Evolutionary conservation across 1,140 invertebrate species (phyloP), one percentile per base, ranked within the genome.

Genomic region (Pentalonia nigronervosa): DNA sequence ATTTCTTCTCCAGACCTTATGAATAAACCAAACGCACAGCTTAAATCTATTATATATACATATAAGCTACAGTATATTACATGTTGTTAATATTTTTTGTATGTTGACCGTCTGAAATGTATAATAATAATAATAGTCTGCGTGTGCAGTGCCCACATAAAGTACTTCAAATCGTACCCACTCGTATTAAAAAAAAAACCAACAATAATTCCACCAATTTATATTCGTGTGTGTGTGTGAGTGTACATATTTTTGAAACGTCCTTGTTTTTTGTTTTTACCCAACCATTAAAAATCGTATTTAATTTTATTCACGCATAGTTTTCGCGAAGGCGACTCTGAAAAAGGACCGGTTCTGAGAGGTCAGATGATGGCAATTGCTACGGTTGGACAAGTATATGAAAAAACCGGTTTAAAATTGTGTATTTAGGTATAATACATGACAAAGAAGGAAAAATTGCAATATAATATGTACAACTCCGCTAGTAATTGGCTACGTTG

Each of bases 301-400:
- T 60, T 41, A 67, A 90, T 90, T n/a, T 67, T 67, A 67, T 90
- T 90, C 34, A 41, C 34, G 36, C 56, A 67, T 90, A 90, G 21
- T 67, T 90, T 60, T 90, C 14, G 36, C 36, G 53, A 90, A 60
- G 56, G 89, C 25, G 23, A 90, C 36, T 89, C 34, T n/a, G 34
- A 67, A 90, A 90, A 90, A 67, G 56, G 34, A 90, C 89, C 23
- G 89, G 89, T 90, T 90, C 45, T 34, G 56, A 36, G 56, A 90
- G 89, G 89, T 90, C 89, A 90, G 53, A 45, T 67, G 25, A 45
- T 67, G 7, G 89, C 53, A 90, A 90, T 67, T 90, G 67, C 56
- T 67, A 67, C 23, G 53, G 45, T 41, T 56, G 30, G 60, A 45
- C 36, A 4, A 6, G 36, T 90, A 67, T 90, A 67, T 67, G 11